Evolutionary conservation across 2,113 vertebrate species (phyloP).

Genomic region (Indicator maculatus): DNA sequence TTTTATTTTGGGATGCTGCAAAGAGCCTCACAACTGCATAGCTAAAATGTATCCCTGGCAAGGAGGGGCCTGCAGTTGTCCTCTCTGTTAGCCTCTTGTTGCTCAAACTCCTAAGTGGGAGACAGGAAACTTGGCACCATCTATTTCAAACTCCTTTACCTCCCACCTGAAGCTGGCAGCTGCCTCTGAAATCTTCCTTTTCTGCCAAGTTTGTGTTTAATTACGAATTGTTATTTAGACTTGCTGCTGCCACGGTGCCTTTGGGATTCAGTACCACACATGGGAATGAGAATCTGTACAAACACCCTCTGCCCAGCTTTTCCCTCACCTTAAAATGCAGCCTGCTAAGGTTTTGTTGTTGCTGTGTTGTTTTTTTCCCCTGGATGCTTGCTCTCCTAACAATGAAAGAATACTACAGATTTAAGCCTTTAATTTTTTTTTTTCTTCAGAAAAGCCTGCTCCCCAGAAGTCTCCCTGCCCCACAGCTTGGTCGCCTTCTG

Average conservation of each 20-base stretch:
- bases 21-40: neutral
- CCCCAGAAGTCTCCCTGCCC: neutral
- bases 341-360: neutral
- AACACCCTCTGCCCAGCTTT: neutral
- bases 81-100: neutral
- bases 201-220: constrained; percentile 15
- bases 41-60: neutral
- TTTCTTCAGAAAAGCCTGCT: neutral
- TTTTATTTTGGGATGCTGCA: constrained; percentile 15
- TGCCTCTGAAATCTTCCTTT: constrained; percentile 31
- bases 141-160: constrained; percentile 28
- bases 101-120: neutral
- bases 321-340: neutral
- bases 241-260: neutral
- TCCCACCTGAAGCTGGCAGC: constrained; percentile 51
- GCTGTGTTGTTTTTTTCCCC: neutral
- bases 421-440: neutral
- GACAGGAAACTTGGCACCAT: constrained; percentile 5
- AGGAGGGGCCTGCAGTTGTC: constrained; percentile 39
- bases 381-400: neutral
- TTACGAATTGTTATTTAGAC: constrained; percentile 50
- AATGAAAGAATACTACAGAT: neutral
- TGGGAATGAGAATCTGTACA: neutral
- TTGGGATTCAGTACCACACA: constrained; percentile 4
- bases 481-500: neutral